Percentiles rank a stretch among this genome's conserved stretches.
Conservation (phyloP, 2,797 vertebrate genomes). For the Petrocephalus sullivani region DNA sequence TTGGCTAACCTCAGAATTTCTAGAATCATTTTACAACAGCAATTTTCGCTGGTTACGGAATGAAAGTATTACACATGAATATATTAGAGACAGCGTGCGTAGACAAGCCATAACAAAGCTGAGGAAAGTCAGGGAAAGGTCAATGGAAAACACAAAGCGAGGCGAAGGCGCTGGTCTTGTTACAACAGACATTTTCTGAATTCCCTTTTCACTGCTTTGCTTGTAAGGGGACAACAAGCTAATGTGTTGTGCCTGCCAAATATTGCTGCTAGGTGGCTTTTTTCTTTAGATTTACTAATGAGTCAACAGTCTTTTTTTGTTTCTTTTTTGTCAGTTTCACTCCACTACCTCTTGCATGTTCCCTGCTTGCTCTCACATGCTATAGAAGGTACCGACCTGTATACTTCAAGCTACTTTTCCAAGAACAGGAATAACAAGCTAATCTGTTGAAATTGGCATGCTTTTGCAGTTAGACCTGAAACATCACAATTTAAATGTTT, state of each 20-base stretch:
- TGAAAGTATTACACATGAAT: not conserved
- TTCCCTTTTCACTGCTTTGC: not conserved
- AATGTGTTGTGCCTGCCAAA: not conserved
- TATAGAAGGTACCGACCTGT: not conserved
- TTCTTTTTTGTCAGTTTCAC: not conserved
- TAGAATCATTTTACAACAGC: not conserved
- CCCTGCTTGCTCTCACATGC: not conserved
- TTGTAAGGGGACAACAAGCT: not conserved
- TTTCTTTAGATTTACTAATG: not conserved
- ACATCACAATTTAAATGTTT: not conserved
- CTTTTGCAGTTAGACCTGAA: not conserved
- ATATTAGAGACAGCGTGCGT: not conserved
- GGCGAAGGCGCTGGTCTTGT: slow-evolving; percentile 33
- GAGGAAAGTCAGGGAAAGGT: not conserved
- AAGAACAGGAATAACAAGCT: not conserved
- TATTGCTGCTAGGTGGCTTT: not conserved
- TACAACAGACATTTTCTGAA: slow-evolving; percentile 22
- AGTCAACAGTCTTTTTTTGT: not conserved
- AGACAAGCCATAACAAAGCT: not conserved
- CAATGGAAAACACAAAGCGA: not conserved
- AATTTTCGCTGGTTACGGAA: not conserved
- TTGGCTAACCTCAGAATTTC: not conserved
- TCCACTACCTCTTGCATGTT: not conserved
- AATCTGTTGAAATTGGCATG: not conserved
- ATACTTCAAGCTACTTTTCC: not conserved